These are phyloP conservation scores for Slavum lentiscoides DNA, from an alignment of 2,888 invertebrate genomes.

Conservation along the genomic window DNA sequence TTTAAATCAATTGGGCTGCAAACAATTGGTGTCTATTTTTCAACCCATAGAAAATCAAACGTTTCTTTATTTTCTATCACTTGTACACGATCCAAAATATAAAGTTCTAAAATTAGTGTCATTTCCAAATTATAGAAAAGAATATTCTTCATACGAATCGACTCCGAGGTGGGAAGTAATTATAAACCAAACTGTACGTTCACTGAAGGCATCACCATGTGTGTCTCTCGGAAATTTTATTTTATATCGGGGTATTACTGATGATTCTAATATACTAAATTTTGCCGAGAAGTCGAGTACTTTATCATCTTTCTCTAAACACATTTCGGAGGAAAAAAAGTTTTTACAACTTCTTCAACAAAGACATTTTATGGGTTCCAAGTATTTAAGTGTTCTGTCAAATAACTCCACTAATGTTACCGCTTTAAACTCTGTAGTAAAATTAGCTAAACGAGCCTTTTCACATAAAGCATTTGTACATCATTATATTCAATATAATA, in stretches of 20 bases:
- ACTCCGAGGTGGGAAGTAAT: conserved; percentile 46
- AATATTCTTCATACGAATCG: conserved; percentile 49
- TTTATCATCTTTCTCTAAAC: conserved; percentile 26
- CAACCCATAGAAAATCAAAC: conserved; percentile 39
- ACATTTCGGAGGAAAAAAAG: conserved; percentile 20
- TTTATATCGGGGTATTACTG: conserved; percentile 28
- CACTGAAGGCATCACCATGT: conserved; percentile 12
- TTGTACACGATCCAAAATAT: conserved; percentile 28
- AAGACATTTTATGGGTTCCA: conserved; percentile 45
- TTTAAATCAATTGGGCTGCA: conserved; percentile 32
- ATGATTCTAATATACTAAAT: not conserved
- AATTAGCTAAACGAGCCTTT: conserved; percentile 44
- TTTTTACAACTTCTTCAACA: conserved; percentile 24
- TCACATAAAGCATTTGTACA: conserved; percentile 47
- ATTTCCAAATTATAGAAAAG: conserved; percentile 45
- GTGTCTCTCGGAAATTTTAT: conserved; percentile 34
- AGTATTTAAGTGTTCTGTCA: conserved; percentile 45
- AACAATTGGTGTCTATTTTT: conserved; percentile 42
- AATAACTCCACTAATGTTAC: conserved; percentile 33
- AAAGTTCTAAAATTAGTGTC: conserved; percentile 34
- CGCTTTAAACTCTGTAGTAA: conserved; percentile 34
- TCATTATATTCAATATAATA: conserved; percentile 47
- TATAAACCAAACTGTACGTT: conserved; percentile 46
- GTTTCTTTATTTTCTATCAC: conserved; percentile 35
- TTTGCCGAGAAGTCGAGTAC: conserved; percentile 26